Evolutionary conservation across 2,888 invertebrate genomes (phyloP), one percentile per base, ranked within the genome.

Genomic region (Zygothrica quintamaculata): DNA sequence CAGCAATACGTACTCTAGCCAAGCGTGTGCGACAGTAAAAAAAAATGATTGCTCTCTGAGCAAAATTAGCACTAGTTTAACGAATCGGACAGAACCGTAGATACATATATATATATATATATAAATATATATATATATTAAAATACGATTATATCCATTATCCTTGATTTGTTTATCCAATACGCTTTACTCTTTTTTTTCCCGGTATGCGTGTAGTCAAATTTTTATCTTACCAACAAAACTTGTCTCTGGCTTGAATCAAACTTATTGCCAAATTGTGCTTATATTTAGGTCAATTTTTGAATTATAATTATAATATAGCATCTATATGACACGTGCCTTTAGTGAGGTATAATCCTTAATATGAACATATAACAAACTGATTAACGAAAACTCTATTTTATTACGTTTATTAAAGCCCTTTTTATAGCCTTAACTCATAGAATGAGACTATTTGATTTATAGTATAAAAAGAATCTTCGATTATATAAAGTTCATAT

Each of bases 1-100:
- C n/a, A n/a, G n/a, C n/a, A n/a, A n/a, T n/a, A n/a, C n/a, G n/a
- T n/a, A n/a, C n/a, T n/a, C n/a, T n/a, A n/a, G n/a, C n/a, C n/a
- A n/a, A n/a, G n/a, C n/a, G n/a, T n/a, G n/a, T n/a, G n/a, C n/a
- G n/a, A n/a, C n/a, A n/a, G n/a, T n/a, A n/a, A 74, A 58, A 6
- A 47, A 15, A 51, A 77, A 34, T 57, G 55, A 59, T 59, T 57
- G 66, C 87, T 68, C 84, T 81, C 52, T 81, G 74, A 71, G 48
- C 39, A 65, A 59, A 58, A 40, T 46, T 51, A 50, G 15, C 42
- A 69, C 33, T 18, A 57, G 48, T 51, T 55, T 58, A 70, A 85
- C 79, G 40, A 48, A 48, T 52, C 69, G 57, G 58, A 74, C 74
- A 48, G 43, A 70, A 51, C 64, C 53, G 37, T 68, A 59, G 67